These are phyloP conservation scores for Choreutis nemorana DNA, from an alignment of 2,888 invertebrate genomes.

Conservation along the genomic window DNA sequence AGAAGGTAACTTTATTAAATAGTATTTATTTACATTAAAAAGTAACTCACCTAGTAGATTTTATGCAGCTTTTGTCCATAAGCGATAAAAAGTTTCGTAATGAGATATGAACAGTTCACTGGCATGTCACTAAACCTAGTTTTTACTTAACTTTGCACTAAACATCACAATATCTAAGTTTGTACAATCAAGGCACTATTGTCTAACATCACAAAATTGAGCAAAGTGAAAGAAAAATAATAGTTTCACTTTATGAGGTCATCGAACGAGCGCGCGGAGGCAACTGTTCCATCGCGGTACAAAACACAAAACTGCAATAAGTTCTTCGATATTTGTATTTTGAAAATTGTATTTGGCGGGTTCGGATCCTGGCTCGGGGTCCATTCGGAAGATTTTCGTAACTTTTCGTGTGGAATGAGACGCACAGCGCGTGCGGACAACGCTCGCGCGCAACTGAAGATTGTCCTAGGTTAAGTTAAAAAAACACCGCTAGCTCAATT, in stretches of 20 bases:
- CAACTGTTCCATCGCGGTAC: slow-evolving; percentile 30
- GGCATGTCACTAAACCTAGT: slow-evolving; percentile 48
- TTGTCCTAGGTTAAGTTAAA: slow-evolving; percentile 62
- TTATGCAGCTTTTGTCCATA: slow-evolving; percentile 43
- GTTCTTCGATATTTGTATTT: slow-evolving; percentile 32
- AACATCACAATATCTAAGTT: slow-evolving; percentile 49
- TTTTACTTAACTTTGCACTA: slow-evolving; percentile 51
- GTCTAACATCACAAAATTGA: slow-evolving; percentile 58
- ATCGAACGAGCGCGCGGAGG: slow-evolving; percentile 32
- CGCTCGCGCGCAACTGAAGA: slow-evolving; percentile 62
- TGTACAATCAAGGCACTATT: slow-evolving; percentile 53
- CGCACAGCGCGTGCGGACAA: slow-evolving; percentile 40
- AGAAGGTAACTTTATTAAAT: too few relatives aligned
- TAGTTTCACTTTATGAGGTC: slow-evolving; percentile 46
- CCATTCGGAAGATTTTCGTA: slow-evolving; percentile 42
- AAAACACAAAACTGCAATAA: too few relatives aligned
- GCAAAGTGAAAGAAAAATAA: slow-evolving; percentile 35
- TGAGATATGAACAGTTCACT: slow-evolving; percentile 15
- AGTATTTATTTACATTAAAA: too few relatives aligned
- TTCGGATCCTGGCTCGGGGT: slow-evolving; percentile 26
- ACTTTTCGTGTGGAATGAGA: slow-evolving; percentile 27
- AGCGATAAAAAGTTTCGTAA: slow-evolving; percentile 14
- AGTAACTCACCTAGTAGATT: slow-evolving; percentile 34
- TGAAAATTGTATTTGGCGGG: slow-evolving; percentile 32
- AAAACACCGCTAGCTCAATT: slow-evolving; percentile 57